Base-by-base conservation (phyloP, 2,113 vertebrate species). In the Hyperoodon ampullatus region DNA sequence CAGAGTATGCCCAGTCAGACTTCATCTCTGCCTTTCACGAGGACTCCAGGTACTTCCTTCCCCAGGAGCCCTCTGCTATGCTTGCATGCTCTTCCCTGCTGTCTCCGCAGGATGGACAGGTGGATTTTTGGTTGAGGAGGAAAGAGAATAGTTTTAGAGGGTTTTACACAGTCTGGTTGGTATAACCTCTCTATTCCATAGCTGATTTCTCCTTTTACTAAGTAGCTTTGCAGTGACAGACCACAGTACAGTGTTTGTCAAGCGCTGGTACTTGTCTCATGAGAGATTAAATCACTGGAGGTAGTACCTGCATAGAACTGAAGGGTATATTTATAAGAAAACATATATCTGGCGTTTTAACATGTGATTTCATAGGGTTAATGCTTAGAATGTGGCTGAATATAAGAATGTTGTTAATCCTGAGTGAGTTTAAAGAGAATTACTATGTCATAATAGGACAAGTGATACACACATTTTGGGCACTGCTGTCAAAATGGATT, bases 21-120 rank as follows among this genome's bases (percentile, higher is more conserved):
- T 99, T 99, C 97, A 98, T 99, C 95, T 99, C 99, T 0, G 99
- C 99, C 63, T 99, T 99, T 95, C 99, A 99, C 0, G 99, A 99
- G 97, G 99, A 98, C 91, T 98, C 98, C 98, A 99, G 99, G 99
- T 99, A 96, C 39, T 42, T 35, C 13, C 35, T 74, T n/a, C 33
- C 50, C 39, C 4, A 4, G 4, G 33, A 82, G 21, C 82, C 47
- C 11, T 84, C 39, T 50, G 21, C 47, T 8, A 33, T 71, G 55
- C 81, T 83, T 11, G 39, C 10, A 0, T 92, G 88, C 24, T 3
- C 7, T 50, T 81, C 53, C 72, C 16, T 55, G 47, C 33, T 71
- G 4, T 58, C 66, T 65, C 4, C 3, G 44, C 35, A 81, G 12
- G 16, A 70, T 6, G 44, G 11, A 21, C 35, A 42, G 61, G 24